Evolutionary conservation across 2,797 vertebrate genomes (phyloP).

Genomic region (Trachops cirrhosus): DNA sequence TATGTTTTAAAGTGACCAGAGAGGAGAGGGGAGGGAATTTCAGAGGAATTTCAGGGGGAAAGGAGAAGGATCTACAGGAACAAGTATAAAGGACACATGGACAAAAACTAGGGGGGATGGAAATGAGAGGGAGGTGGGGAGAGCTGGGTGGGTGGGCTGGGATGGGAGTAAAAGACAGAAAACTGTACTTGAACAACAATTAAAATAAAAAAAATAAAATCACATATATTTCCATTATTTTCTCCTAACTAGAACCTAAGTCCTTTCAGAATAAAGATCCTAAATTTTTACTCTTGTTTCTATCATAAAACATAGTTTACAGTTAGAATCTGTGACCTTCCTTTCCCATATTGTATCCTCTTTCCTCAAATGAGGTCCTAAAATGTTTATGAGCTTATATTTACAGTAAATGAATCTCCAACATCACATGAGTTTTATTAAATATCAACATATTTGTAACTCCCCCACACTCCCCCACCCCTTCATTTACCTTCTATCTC

Average conservation of each 20-base stretch:
- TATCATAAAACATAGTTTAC: neutral
- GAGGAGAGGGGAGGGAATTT: too few species aligned
- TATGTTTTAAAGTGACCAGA: neutral
- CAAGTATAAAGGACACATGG: too few species aligned
- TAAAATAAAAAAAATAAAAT: neutral
- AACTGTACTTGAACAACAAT: too few species aligned
- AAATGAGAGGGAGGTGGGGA: too few species aligned
- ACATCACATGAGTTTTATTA: neutral
- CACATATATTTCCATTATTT: neutral
- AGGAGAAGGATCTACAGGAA: too few species aligned
- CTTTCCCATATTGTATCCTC: neutral
- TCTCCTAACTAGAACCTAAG: neutral
- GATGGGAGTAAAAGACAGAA: too few species aligned
- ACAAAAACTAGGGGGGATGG: too few species aligned
- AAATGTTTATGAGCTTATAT: neutral
- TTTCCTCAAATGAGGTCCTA: neutral
- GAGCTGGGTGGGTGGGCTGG: too few species aligned
- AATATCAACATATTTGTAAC: neutral
- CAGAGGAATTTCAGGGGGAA: too few species aligned
- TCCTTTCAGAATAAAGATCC: neutral
- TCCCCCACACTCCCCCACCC: rapidly evolving
- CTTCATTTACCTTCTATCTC: neutral
- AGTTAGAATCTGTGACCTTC: neutral
- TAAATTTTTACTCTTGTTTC: neutral
- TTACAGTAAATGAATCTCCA: neutral